Percentiles rank a stretch among this genome's conserved stretches.
Evolutionary conservation across 2,888 invertebrate species (phyloP).

Genomic region (Stenolophus ochropezus): DNA sequence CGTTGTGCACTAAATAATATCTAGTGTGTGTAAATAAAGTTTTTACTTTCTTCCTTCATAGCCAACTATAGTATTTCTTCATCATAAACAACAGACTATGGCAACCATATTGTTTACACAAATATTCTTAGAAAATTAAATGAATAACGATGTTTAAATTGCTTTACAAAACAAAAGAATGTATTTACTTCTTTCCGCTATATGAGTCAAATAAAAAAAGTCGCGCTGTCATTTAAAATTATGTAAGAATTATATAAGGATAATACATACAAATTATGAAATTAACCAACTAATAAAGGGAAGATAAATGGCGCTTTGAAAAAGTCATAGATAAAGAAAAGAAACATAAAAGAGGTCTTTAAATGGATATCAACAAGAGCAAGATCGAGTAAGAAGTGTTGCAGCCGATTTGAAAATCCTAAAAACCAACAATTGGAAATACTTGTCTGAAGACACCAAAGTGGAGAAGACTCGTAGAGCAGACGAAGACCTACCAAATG

Average conservation of each 20-base stretch:
- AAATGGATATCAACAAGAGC: not conserved
- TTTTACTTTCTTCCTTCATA: not conserved
- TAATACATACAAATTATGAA: not conserved
- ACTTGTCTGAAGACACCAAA: not conserved
- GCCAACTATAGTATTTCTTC: no score
- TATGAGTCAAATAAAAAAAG: no score
- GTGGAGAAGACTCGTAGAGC: not conserved
- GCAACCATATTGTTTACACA: no score
- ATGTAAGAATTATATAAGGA: no score
- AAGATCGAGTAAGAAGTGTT: not conserved
- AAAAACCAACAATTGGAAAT: not conserved
- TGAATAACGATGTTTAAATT: no score
- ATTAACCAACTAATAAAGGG: not conserved
- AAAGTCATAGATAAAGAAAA: not conserved
- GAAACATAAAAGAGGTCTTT: not conserved
- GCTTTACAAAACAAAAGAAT: no score
- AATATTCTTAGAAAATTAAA: no score
- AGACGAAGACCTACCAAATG: no score
- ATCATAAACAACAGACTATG: no score
- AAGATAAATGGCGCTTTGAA: not conserved
- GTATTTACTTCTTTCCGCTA: no score
- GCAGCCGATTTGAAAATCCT: not conserved
- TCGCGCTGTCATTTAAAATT: no score
- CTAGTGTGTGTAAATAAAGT: not conserved
- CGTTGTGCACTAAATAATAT: slow-evolving; percentile 11